phyloP scores from a whole-genome alignment of 1,140 invertebrate species.

The Epicauta chinensis region DNA sequence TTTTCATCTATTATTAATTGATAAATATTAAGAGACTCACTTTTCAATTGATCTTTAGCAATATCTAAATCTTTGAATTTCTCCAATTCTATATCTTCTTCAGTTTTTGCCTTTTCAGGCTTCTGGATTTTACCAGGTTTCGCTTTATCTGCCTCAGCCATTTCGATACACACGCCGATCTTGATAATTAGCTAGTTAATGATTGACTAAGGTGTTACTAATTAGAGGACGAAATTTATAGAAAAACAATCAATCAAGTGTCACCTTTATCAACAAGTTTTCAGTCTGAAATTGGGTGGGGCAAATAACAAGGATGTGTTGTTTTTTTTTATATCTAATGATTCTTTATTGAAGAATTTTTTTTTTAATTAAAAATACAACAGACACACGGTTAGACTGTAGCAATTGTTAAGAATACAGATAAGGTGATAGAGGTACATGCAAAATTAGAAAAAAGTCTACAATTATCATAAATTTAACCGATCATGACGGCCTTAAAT shows the following conservation, averaged over 20 bases:
- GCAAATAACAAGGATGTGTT: too few species aligned
- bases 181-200: background rate
- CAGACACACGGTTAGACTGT: too few species aligned
- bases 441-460: too few species aligned
- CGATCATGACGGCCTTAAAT: slow-evolving; percentile 77
- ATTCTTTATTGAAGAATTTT: too few species aligned
- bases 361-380: too few species aligned
- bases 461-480: slow-evolving; percentile 34
- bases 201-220: slow-evolving; percentile 7
- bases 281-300: too few species aligned
- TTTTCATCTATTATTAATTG: slow-evolving; percentile 10
- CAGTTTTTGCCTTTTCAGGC: too few species aligned
- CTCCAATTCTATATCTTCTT: slow-evolving; percentile 4
- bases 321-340: background rate
- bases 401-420: too few species aligned
- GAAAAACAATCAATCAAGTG: slow-evolving; percentile 11
- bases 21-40: slow-evolving; percentile 18
- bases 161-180: too few species aligned
- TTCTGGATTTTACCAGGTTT: too few species aligned
- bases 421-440: too few species aligned
- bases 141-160: too few species aligned
- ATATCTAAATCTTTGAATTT: slow-evolving; percentile 29
- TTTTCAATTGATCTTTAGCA: slow-evolving; percentile 35
- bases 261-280: background rate
- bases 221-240: slow-evolving; percentile 17